Evolutionary conservation across 2,113 vertebrate genomes (phyloP).

Genomic region (Probosciger aterrimus): DNA sequence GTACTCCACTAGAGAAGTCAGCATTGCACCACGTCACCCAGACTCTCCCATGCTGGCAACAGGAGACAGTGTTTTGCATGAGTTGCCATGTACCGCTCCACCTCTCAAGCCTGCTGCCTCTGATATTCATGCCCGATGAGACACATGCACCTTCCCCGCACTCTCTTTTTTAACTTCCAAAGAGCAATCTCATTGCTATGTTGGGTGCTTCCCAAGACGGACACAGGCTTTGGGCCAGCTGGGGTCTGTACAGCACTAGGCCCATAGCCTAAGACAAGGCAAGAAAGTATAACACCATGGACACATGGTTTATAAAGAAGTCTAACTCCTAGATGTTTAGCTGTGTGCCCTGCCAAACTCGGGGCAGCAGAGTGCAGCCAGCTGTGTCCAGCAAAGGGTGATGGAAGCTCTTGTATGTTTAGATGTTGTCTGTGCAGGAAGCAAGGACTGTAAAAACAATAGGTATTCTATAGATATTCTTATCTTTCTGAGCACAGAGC

Average conservation of each 20-base stretch:
- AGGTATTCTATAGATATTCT: background rate
- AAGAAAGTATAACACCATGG: background rate
- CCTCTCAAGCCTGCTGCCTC: background rate
- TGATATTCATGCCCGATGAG: fast-evolving
- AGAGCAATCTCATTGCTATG: background rate
- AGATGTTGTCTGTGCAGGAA: background rate
- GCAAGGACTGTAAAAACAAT: background rate
- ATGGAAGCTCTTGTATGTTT: background rate
- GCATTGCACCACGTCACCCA: background rate
- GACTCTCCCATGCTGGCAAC: background rate
- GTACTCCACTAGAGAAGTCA: background rate
- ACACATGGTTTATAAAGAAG: background rate
- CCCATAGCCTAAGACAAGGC: background rate
- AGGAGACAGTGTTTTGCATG: fast-evolving
- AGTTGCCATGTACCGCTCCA: background rate
- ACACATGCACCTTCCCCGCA: fast-evolving
- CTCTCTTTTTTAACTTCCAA: background rate
- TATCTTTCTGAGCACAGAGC: background rate
- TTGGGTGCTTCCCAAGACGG: background rate
- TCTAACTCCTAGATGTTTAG: background rate
- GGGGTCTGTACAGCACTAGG: background rate
- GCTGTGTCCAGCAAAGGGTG: no score
- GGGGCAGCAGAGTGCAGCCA: background rate
- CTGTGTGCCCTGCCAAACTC: background rate
- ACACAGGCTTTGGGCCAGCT: background rate